These are phyloP conservation scores for Neotoxoptera formosana DNA, from an alignment of 1,140 invertebrate genomes.

Conservation along the genomic window DNA sequence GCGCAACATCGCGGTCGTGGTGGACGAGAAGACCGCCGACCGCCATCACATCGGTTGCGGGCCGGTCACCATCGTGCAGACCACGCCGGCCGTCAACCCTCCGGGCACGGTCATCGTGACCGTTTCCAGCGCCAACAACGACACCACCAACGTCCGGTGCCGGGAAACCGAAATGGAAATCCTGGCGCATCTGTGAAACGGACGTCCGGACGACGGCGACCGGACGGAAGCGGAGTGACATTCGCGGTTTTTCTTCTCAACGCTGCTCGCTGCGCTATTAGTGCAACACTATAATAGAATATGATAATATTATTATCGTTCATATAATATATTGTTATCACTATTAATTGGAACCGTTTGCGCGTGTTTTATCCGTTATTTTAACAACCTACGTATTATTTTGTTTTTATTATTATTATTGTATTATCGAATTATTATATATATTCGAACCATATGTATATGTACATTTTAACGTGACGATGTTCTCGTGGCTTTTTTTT, in stretches of 20 bases:
- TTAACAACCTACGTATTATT: background rate
- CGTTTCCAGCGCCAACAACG: conserved; percentile 66
- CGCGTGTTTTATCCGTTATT: background rate
- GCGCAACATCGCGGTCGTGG: background rate
- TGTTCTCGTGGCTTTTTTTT: background rate
- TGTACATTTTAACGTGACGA: background rate
- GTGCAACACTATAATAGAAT: background rate
- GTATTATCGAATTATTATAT: conserved; percentile 18
- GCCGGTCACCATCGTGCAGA: conserved; percentile 61
- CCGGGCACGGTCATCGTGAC: conserved; percentile 67
- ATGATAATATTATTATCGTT: background rate
- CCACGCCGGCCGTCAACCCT: conserved; percentile 68
- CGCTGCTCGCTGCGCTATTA: background rate
- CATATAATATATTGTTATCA: background rate
- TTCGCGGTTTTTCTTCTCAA: background rate
- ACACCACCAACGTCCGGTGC: conserved; percentile 35
- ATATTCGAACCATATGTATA: background rate
- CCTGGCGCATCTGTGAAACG: conserved; percentile 67
- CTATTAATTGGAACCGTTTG: background rate
- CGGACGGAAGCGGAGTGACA: background rate
- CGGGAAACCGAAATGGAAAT: conserved; percentile 68
- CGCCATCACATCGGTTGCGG: conserved; percentile 9
- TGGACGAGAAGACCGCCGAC: background rate
- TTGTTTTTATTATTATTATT: conserved; percentile 15
- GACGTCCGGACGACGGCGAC: background rate